Percentiles rank a stretch among this genome's conserved stretches.
phyloP scores from a whole-genome alignment of 1,140 invertebrate species.

The Stratiolaelaps scimitus region DNA sequence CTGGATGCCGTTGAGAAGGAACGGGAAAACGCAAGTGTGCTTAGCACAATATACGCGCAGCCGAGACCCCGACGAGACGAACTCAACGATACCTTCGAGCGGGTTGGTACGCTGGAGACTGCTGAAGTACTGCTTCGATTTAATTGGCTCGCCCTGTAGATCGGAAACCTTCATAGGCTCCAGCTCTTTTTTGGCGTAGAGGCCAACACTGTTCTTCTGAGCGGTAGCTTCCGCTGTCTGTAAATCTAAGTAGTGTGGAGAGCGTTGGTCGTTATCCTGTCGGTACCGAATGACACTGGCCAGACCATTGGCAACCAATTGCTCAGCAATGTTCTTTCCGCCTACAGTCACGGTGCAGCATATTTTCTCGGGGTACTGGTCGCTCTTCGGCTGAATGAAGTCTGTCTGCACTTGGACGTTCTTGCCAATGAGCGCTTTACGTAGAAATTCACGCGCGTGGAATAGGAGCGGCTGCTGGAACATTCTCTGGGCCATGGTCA shows the following conservation, averaged over 20 bases:
- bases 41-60: conserved; percentile 83
- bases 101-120: conserved; percentile 63
- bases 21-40: conserved; percentile 86
- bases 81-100: conserved; percentile 82
- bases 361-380: conserved; percentile 84
- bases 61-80: conserved; percentile 82
- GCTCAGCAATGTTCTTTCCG: conserved; percentile 82
- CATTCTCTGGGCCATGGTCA: conserved; percentile 18
- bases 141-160: conserved; percentile 54
- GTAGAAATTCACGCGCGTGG: conserved; percentile 83
- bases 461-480: conserved; percentile 27
- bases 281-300: conserved; percentile 83
- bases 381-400: conserved; percentile 85
- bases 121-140: conserved; percentile 80
- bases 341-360: conserved; percentile 80
- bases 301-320: conserved; percentile 76
- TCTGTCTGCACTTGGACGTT: conserved; percentile 80
- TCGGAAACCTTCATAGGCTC: conserved; percentile 32
- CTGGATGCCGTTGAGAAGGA: conserved; percentile 57
- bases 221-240: conserved; percentile 84
- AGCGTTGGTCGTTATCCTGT: conserved; percentile 89
- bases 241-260: conserved; percentile 83
- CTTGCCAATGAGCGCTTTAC: conserved; percentile 92
- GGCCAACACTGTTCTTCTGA: conserved; percentile 63
- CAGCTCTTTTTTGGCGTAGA: conserved; percentile 68